Base-by-base conservation (phyloP, 2,797 vertebrate species). In the Heliangelus exortis region DNA sequence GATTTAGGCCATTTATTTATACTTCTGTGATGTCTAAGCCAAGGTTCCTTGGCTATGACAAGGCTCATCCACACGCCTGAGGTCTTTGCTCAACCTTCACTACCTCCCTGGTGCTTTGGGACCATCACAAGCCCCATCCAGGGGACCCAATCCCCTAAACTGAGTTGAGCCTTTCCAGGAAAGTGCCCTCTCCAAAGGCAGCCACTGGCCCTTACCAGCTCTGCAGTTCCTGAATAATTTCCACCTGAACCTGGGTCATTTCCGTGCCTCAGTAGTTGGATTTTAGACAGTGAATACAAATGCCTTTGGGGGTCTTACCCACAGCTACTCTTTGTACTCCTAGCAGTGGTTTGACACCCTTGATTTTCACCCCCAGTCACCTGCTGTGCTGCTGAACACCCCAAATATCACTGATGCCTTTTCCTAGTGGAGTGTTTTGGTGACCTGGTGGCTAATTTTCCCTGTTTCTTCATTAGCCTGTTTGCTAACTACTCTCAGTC, bases 361-460 rank as follows among this genome's bases (percentile, higher is more conserved):
- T 50, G 36, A 65, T 78, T 71, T 85, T 19, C 15, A 48, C 14
- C 23, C 6, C 6, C 6, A 3, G 19, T 50, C 54, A 63, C 45
- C 22, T 39, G 14, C 16, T 75, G 16, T 53, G 57, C 54, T 45
- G 43, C 36, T 58, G 33, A 68, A 33, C 17, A 25, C 15, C 14
- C 50, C 0, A 0, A 51, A 45, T 55, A 9, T 10, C 1, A 0
- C 20, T 39, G 39, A 3, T 76, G 33, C 16, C 63, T 87, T 55
- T 87, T 77, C 48, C 55, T 45, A 29, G 47, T 0, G 0, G 33
- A 11, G 5, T 69, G 20, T 19, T 90, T 72, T 34, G n/a, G 7
- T 65, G 61, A 50, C 31, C 16, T 61, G 41, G 36, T 68, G 20
- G 29, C 23, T 88, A 48, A 48, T 57, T 76, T 85, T 74, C 41